Base-by-base conservation (phyloP, 2,113 vertebrate genomes). In the Thunnus maccoyii region DNA sequence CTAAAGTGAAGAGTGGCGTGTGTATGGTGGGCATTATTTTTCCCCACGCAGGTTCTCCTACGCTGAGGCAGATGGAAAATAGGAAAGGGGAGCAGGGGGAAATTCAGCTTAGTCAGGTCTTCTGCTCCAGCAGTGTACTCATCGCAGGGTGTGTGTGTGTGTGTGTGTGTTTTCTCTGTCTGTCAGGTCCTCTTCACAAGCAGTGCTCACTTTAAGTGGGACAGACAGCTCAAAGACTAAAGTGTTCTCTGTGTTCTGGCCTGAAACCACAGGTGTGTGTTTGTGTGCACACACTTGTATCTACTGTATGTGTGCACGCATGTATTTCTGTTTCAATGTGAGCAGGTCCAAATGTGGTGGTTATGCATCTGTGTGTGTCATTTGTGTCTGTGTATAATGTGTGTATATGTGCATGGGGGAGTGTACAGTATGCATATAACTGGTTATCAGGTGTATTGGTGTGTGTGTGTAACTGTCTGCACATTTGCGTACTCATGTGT, bases 11-110 rank as follows among this genome's bases (percentile, higher is more conserved):
- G 85, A 69, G 30, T 91, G 89, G 80, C 17, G 56, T 82, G 85
- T 91, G 84, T 91, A 88, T 81, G 87, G 87, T 90, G 88, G 89
- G 89, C 88, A 92, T 91, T 89, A 89, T 78, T 93, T 91, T 93
- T 89, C 92, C 89, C 88, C 86, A 82, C 76, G 88, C 89, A 93
- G 93, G 92, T 93, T 93, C 92, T 91, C 85, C 91, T 92, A 46
- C 80, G 92, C 92, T 93, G 91, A 94, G 89, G 90, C 93, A 92
- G 88, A 94, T 92, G 92, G 93, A 94, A 94, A 93, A 94, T 94
- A 86, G 87, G 93, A 94, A 94, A 94, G 91, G 86, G 87, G 92
- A 93, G 92, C 87, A 88, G 91, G 86, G 91, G 78, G 80, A 87
- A 93, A 93, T 93, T 91, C 86, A 93, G 92, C 93, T 92, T 92